These are phyloP conservation scores for Dioctria rufipes DNA, from an alignment of 2,888 invertebrate species.

Conservation along the genomic window DNA sequence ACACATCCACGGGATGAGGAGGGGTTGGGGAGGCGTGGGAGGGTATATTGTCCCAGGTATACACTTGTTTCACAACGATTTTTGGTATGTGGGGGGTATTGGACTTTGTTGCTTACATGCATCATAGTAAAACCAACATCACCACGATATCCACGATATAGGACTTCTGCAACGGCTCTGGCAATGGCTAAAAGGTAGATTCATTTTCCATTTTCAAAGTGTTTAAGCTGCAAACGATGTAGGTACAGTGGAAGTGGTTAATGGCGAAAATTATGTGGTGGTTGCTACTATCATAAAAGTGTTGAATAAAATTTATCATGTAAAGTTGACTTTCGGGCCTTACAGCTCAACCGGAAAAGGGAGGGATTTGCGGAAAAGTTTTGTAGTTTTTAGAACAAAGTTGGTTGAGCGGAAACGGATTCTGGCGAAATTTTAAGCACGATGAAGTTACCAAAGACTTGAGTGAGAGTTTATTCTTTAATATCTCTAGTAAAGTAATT, in stretches of 20 bases:
- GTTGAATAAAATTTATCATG: constrained; percentile 61
- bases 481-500: too few relatives aligned
- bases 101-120: not conserved
- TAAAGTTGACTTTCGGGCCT: constrained; percentile 36
- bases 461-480: too few relatives aligned
- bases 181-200: constrained; percentile 43
- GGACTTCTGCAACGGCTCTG: constrained; percentile 50
- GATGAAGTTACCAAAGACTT: not conserved
- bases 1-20: constrained; percentile 55
- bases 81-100: not conserved
- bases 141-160: too few relatives aligned
- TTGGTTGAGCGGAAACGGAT: constrained; percentile 21
- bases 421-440: not conserved
- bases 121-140: too few relatives aligned
- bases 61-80: too few relatives aligned
- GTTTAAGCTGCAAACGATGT: constrained; percentile 57
- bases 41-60: too few relatives aligned
- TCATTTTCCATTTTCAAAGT: constrained; percentile 56
- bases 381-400: constrained; percentile 29
- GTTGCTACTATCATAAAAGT: constrained; percentile 57
- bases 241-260: constrained; percentile 50
- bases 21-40: not conserved
- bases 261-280: constrained; percentile 58
- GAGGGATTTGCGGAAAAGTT: constrained; percentile 6
- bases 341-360: constrained; percentile 25